Base-by-base conservation (phyloP, 2,797 vertebrate genomes). In the Myotis vivesi region DNA sequence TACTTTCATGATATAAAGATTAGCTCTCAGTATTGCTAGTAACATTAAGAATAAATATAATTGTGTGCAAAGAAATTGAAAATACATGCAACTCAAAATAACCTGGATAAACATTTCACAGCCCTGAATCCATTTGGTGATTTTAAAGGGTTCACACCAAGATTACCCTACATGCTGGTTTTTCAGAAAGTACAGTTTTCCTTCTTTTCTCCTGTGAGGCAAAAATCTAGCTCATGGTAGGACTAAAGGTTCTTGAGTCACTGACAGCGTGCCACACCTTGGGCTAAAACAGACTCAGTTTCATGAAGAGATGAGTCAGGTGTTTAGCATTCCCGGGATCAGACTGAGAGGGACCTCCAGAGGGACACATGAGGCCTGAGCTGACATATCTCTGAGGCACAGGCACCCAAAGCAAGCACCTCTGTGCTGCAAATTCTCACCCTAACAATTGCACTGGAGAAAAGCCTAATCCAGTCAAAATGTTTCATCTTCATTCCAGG, bases 31-130 rank as follows among this genome's bases (percentile, higher is more conserved):
- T 64, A 36, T 46, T 86, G 41, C 23, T 92, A 72, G 41, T 76
- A 72, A 95, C 80, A 84, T 88, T 80, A 87, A 89, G 8, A 49
- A n/a, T 91, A 88, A 84, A 59, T 73, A 53, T 75, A 92, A 87
- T 49, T 36, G 38, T 49, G 36, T 66, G 38, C 19, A 44, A 81
- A 89, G 17, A 53, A 84, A 59, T 53, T 55, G 2, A 23, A 89
- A 93, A 77, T 69, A 23, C 8, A 71, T 62, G 9, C 92, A 51
- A 1, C 44, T 90, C 49, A 89, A 82, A 90, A 89, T 92, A 93
- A 94, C 72, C 46, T 55, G 76, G 46, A 81, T 79, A 66, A 87
- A 46, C 53, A 86, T 62, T 41, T 51, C 80, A n/a, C 57, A 83
- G 7, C 15, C 9, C 53, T 92, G 38, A 88, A 84, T 73, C 36